Conservation (phyloP, 92 coral and sea anemone genomes). For the Epizoanthus illoricatus region DNA sequence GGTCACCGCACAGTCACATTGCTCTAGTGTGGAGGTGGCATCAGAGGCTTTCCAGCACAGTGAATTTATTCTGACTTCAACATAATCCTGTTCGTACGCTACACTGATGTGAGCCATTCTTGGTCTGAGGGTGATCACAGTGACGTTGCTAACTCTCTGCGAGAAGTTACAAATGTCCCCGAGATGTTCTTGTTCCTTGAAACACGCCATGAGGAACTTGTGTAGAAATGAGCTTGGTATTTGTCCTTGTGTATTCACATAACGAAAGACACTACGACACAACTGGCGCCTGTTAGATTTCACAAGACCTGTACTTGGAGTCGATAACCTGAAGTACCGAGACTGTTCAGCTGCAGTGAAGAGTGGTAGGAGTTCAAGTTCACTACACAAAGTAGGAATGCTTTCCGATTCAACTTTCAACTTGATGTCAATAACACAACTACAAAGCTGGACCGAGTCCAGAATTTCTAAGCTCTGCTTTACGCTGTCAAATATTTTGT, state of each 20-base stretch:
- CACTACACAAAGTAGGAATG: slow-evolving; percentile 8
- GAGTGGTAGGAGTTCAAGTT: slow-evolving; percentile 7
- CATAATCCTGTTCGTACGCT: background rate
- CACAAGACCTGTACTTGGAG: background rate
- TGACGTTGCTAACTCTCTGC: background rate
- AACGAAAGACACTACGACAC: background rate
- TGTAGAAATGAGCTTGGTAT: background rate
- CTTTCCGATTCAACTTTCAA: background rate
- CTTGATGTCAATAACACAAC: slow-evolving; percentile 6
- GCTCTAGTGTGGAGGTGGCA: background rate
- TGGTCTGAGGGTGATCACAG: background rate
- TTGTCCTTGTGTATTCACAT: background rate
- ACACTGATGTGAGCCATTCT: background rate
- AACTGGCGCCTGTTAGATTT: background rate
- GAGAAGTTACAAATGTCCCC: background rate
- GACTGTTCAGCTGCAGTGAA: background rate
- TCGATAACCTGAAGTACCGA: background rate
- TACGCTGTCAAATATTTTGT: background rate
- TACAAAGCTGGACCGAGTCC: background rate
- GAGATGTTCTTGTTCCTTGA: slow-evolving; percentile 7
- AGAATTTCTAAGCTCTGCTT: background rate
- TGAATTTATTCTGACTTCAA: slow-evolving; percentile 1
- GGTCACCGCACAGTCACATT: background rate
- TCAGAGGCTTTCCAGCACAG: no score
- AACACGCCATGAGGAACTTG: background rate